Percentiles rank a stretch among this genome's conserved stretches.
phyloP scores from a whole-genome alignment of 2,888 invertebrate genomes.

The Brenthis daphne region DNA sequence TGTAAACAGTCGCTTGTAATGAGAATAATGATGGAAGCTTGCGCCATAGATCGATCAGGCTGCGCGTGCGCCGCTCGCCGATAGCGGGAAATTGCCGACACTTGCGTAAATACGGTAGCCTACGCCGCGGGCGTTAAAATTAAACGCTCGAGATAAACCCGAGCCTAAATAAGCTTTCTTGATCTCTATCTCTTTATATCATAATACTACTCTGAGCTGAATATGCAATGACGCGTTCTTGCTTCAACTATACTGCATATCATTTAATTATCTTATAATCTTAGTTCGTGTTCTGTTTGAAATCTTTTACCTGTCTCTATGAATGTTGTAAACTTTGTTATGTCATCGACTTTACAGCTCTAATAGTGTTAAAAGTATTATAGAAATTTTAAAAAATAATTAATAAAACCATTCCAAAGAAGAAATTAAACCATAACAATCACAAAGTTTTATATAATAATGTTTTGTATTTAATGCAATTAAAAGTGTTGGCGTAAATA shows the following conservation, averaged over 20 bases:
- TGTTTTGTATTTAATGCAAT: neutral
- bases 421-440: too few relatives aligned
- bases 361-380: too few relatives aligned
- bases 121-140: constrained; percentile 38
- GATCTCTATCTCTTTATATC: constrained; percentile 40
- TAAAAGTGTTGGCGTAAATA: neutral
- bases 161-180: constrained; percentile 39
- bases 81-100: constrained; percentile 66
- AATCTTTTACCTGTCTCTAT: too few relatives aligned
- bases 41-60: constrained; percentile 67
- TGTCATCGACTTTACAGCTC: too few relatives aligned
- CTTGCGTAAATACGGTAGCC: constrained; percentile 76
- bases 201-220: constrained; percentile 28
- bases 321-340: too few relatives aligned
- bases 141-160: constrained; percentile 40
- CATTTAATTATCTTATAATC: constrained; percentile 16
- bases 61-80: constrained; percentile 67
- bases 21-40: constrained; percentile 76
- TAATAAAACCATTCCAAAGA: too few relatives aligned
- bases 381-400: too few relatives aligned
- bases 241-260: constrained; percentile 13
- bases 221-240: constrained; percentile 28
- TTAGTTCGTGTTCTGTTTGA: neutral
- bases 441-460: too few relatives aligned
- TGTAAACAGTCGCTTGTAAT: constrained; percentile 65